Base-by-base conservation (phyloP, 2,113 vertebrate species). In the Nothobranchius kuhntae region DNA sequence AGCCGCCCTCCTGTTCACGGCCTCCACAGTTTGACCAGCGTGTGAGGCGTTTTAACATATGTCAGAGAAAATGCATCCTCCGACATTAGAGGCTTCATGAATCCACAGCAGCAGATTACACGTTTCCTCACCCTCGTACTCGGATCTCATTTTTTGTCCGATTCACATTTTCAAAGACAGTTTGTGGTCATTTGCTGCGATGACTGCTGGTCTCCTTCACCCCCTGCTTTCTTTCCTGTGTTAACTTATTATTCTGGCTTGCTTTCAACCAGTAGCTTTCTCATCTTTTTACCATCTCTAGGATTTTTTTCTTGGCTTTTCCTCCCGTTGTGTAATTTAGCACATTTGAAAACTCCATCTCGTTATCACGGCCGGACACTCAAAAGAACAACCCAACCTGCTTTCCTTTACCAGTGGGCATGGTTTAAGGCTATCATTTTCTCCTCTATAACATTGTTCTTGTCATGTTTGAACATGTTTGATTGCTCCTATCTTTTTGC, bases 91-190 rank as follows among this genome's bases (percentile, higher is more conserved):
- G 30, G 13, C 13, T 55, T 30, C 68, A 56, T 26, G 52, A 71
- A 73, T 47, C 24, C 36, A 3, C 14, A 21, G 54, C 35, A 46
- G 14, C 21, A 17, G 56, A 70, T 70, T 17, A 57, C 8, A 72
- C 3, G 53, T 63, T 56, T 40, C 24, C 13, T 52, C 21, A 13
- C 30, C 53, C 21, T 36, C 45, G 46, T 53, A 17, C 17, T 38
- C 21, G 13, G 53, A 48, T 73, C 2, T 42, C 21, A 17, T 57
- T 38, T 48, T 52, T 56, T 40, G 11, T 68, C 30, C 45, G 53
- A 65, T 47, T 53, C 42, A 53, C 17, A 53, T 62, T 63, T 65
- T 67, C 38, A 63, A 47, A 76, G 40, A 73, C 17, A 15, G 48
- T 26, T 21, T 63, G 36, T 52, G 53, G 44, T 53, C 4, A 35